Conservation (phyloP, 2,113 vertebrate species). For the Cavia aperea region DNA sequence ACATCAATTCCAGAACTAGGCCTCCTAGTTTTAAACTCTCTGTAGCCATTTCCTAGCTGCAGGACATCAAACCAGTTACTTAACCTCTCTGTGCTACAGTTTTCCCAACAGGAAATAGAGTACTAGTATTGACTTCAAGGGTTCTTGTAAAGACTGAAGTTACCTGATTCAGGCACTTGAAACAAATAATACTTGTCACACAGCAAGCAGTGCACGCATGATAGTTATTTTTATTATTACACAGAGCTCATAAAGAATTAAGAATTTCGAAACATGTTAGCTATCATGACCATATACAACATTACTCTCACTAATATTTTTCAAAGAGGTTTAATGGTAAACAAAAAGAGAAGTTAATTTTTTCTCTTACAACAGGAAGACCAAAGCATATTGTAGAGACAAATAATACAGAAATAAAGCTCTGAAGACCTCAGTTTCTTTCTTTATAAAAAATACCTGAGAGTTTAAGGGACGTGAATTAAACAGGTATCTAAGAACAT, state of each 20-base stretch:
- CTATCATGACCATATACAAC: background rate
- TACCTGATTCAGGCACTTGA: background rate
- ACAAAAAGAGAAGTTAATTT: background rate
- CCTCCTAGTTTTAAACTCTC: too few species aligned
- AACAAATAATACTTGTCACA: background rate
- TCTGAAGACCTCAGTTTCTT: background rate
- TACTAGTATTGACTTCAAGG: background rate
- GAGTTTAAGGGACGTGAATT: background rate
- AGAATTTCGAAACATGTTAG: background rate
- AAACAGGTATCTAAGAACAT: background rate
- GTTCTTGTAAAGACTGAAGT: background rate
- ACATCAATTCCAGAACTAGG: background rate
- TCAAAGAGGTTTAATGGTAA: background rate
- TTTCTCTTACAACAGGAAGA: background rate
- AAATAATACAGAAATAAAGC: background rate
- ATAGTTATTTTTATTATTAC: background rate
- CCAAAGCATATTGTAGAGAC: background rate
- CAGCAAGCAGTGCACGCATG: background rate
- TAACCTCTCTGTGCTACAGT: background rate
- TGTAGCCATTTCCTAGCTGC: background rate
- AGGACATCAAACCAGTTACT: background rate
- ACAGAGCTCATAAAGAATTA: background rate
- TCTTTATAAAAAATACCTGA: background rate
- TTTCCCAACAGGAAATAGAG: background rate
- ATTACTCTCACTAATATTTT: background rate